Evolutionary conservation across 2,797 vertebrate genomes (phyloP), one percentile per base, ranked within the genome.

Genomic region (Micrastur ruficollis): DNA sequence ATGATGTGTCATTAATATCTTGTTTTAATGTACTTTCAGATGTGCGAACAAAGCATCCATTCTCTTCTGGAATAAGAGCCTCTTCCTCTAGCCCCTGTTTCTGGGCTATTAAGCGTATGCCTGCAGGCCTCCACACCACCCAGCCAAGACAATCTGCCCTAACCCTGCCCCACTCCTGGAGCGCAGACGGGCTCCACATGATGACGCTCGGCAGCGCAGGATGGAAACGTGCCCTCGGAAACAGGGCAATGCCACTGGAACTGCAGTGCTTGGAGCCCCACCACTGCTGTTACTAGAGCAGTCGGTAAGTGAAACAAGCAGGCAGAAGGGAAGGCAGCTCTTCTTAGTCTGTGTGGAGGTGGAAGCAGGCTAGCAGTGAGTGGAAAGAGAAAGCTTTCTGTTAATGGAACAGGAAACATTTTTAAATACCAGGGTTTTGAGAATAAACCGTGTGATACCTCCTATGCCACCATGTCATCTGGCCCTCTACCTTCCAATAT

Each of bases 61-160:
- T 96, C 40, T n/a, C 76, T 29, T 68, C 82, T 1, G 68, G 95
- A 81, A 15, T 94, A 49, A 98, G 97, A 97, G 59, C 97, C 4
- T 98, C 97, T 83, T 96, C 93, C 46, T 98, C 98, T 34, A 98
- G 98, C 80, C 98, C 98, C 13, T 97, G 89, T 75, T 97, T 98
- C 93, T 97, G 96, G 94, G 90, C 92, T 88, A 7, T 95, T 38
- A 97, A 97, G 52, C 59, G 8, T 80, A 36, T 80, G 44, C 46
- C 65, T 86, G 47, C 55, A 26, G 88, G 20, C 27, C 75, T 81
- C 38, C 90, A 23, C 9, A 3, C 80, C 71, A 55, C 78, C 1
- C 29, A n/a, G 44, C 10, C 75, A 44, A 36, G 67, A 26, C 90
- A 66, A 18, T 10, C 86, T 80, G 50, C 80, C 74, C 82, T 91